These are phyloP conservation scores for Australoheros facetus DNA, from an alignment of 2,797 vertebrate genomes.

Conservation along the genomic window DNA sequence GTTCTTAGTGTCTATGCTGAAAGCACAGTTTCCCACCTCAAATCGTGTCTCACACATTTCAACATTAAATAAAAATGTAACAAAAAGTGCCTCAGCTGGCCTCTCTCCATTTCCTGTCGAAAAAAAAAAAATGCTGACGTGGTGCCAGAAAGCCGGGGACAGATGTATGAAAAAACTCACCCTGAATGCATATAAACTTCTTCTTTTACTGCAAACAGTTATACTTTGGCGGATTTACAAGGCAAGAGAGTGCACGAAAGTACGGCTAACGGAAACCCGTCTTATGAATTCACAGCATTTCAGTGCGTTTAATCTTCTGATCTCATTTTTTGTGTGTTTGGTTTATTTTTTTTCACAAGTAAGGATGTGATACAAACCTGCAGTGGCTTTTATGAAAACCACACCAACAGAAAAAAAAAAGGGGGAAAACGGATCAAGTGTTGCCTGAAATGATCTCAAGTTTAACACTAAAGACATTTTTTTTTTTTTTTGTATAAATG, in stretches of 20 bases:
- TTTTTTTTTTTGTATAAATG: neutral
- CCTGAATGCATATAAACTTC: slow-evolving; percentile 1
- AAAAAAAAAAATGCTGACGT: slow-evolving; percentile 4
- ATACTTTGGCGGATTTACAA: slow-evolving; percentile 9
- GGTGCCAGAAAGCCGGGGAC: neutral
- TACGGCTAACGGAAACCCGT: no score
- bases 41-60: slow-evolving; percentile 47
- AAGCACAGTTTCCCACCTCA: slow-evolving; percentile 43
- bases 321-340: neutral
- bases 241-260: no score
- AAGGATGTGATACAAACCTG: neutral
- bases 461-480: neutral
- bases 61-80: slow-evolving; percentile 54
- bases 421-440: neutral
- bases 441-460: neutral
- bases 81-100: slow-evolving; percentile 43
- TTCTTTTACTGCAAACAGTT: slow-evolving; percentile 18
- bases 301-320: no score
- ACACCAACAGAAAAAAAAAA: neutral
- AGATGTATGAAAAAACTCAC: neutral
- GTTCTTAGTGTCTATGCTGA: slow-evolving; percentile 42
- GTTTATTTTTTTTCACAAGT: neutral
- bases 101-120: neutral
- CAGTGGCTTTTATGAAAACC: no score
- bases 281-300: no score